A percentile compares a stretch with the other conserved stretches of the same genome.
Evolutionary conservation across 2,888 invertebrate species (phyloP).

Genomic region (Volucella bombylans): DNA sequence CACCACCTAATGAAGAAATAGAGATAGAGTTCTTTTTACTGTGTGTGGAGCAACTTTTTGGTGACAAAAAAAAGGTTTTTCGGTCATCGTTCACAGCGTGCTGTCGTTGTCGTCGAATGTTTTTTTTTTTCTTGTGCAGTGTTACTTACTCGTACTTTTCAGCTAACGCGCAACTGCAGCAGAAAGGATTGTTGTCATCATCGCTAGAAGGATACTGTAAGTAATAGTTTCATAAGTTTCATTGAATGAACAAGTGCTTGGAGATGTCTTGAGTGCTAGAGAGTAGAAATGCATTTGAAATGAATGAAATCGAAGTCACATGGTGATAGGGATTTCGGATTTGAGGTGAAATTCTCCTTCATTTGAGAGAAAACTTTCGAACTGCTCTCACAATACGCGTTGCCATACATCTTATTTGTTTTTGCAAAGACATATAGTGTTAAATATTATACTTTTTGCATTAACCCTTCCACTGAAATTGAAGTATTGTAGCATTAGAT

Average conservation of each 20-base stretch:
- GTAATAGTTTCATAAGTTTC: slow-evolving; percentile 48
- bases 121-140: slow-evolving; percentile 38
- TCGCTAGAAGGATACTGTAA: slow-evolving; percentile 63
- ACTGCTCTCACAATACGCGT: no score
- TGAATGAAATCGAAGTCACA: background rate
- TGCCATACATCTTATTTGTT: no score
- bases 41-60: slow-evolving; percentile 25
- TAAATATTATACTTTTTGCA: no score
- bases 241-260: slow-evolving; percentile 28
- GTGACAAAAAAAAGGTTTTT: slow-evolving; percentile 26
- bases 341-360: no score
- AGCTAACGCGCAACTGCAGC: slow-evolving; percentile 72
- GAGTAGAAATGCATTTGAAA: background rate
- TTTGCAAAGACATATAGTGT: no score
- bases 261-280: background rate
- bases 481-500: no score
- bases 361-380: no score
- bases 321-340: background rate
- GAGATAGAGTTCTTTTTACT: slow-evolving; percentile 42
- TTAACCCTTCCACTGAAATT: no score
- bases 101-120: background rate
- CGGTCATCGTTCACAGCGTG: no score
- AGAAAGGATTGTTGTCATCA: slow-evolving; percentile 70
- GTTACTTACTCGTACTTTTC: slow-evolving; percentile 21
- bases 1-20: slow-evolving; percentile 40